Evolutionary conservation across 2,797 vertebrate species (phyloP).

Genomic region (Phalloptychus januarius): DNA sequence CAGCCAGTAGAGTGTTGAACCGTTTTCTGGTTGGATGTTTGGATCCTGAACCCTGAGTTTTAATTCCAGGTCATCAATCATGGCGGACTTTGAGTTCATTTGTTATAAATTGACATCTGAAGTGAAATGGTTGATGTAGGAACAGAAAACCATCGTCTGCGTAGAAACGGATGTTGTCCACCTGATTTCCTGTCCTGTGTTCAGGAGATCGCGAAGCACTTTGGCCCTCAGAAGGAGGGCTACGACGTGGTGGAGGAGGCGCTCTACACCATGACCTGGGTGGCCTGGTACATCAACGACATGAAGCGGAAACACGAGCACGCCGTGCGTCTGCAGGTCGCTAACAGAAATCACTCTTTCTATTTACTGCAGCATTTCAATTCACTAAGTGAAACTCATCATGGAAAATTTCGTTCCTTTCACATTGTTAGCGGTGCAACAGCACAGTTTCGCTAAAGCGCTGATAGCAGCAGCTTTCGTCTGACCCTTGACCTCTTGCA

Average conservation of each 20-base stretch:
- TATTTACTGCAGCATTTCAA: too few relatives aligned
- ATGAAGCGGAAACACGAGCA: constrained; percentile 99
- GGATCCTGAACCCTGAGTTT: not conserved
- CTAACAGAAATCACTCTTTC: not conserved
- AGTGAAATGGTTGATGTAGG: not conserved
- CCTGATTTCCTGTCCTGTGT: not conserved
- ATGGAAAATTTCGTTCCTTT: too few relatives aligned
- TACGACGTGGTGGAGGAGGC: constrained; percentile 94
- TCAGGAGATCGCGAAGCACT: constrained; percentile 94
- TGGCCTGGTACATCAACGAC: constrained; percentile 98
- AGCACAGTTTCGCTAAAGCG: too few relatives aligned
- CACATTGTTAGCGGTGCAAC: too few relatives aligned
- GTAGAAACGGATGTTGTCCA: not conserved
- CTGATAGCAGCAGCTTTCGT: not conserved
- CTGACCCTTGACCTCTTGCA: constrained; percentile 46
- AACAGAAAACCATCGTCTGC: not conserved
- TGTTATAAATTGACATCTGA: not conserved
- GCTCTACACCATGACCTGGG: constrained; percentile 94
- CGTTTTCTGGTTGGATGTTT: not conserved
- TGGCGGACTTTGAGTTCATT: not conserved
- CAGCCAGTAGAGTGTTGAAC: not conserved
- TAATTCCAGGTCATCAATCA: not conserved
- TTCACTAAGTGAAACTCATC: too few relatives aligned
- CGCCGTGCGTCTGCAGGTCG: constrained; percentile 90
- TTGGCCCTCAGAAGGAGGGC: constrained; percentile 87